Evolutionary conservation across 2,797 vertebrate species (phyloP).

Genomic region (Natrix natrix): DNA sequence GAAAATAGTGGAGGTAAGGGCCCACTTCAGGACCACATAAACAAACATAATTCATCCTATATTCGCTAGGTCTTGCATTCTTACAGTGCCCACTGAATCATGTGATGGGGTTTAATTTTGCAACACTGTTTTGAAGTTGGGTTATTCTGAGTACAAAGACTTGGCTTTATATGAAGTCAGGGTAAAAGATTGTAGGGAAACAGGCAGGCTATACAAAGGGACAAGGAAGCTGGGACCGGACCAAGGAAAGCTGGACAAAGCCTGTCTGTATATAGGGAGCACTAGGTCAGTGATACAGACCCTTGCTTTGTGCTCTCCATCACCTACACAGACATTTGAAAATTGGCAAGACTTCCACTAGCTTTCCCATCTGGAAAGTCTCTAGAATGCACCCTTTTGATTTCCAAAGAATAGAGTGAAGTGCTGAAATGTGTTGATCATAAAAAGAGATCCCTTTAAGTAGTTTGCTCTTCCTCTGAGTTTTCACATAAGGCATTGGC

Average conservation of each 20-base stretch:
- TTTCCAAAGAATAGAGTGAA: slow-evolving; percentile 49
- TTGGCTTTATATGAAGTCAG: slow-evolving; percentile 38
- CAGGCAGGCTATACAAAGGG: slow-evolving; percentile 23
- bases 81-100: background rate
- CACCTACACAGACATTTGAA: slow-evolving; percentile 39
- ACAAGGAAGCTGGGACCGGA: slow-evolving; percentile 41
- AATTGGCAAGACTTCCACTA: slow-evolving; percentile 34
- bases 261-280: slow-evolving; percentile 32
- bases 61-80: background rate
- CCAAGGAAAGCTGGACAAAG: slow-evolving; percentile 54
- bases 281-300: slow-evolving; percentile 52
- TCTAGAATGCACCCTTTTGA: slow-evolving; percentile 46
- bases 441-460: background rate
- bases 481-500: background rate
- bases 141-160: slow-evolving; percentile 29
- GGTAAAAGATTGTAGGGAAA: slow-evolving; percentile 35
- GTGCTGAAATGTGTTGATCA: slow-evolving; percentile 31
- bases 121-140: background rate
- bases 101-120: slow-evolving; percentile 16
- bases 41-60: background rate
- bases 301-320: slow-evolving; percentile 42
- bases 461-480: background rate
- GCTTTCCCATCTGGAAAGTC: slow-evolving; percentile 49
- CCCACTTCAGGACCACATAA: background rate
- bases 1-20: background rate